Conservation (phyloP, 2,888 invertebrate species). For the Meganola albula region DNA sequence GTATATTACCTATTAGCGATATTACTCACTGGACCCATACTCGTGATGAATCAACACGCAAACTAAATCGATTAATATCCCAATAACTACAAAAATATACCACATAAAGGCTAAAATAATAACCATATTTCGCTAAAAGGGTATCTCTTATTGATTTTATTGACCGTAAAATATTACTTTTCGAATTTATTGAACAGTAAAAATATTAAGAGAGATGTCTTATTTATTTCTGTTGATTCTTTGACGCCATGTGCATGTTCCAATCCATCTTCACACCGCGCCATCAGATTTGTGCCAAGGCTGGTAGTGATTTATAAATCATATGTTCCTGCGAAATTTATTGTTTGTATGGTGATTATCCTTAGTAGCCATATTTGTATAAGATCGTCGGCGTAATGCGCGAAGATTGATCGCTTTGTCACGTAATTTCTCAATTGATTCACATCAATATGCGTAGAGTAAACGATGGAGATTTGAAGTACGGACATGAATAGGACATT, state of each 20-base stretch:
- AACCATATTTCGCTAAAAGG: too few relatives aligned
- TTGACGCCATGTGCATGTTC: conserved; percentile 10
- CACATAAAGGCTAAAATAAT: too few relatives aligned
- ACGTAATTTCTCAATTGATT: conserved; percentile 21
- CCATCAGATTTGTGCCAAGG: conserved; percentile 35
- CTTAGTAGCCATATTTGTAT: conserved; percentile 30
- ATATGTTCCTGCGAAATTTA: conserved; percentile 27
- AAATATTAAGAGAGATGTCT: background rate
- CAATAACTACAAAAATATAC: too few relatives aligned
- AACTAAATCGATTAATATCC: too few relatives aligned
- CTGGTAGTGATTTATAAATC: conserved; percentile 39
- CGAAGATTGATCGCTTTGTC: conserved; percentile 29
- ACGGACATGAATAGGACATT: too few relatives aligned
- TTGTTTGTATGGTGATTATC: conserved; percentile 29
- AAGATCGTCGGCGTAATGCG: conserved; percentile 23
- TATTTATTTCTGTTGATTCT: background rate
- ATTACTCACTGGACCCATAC: too few relatives aligned
- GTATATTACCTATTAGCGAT: too few relatives aligned
- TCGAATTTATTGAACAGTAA: background rate
- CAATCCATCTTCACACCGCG: conserved; percentile 26
- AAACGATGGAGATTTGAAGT: too few relatives aligned
- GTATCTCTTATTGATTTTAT: background rate
- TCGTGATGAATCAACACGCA: too few relatives aligned
- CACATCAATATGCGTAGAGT: too few relatives aligned
- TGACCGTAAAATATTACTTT: background rate